Percentiles rank a stretch among this genome's conserved stretches.
These are phyloP conservation scores for Vanessa atalanta DNA, from an alignment of 1,140 invertebrate genomes.

Conservation along the genomic window DNA sequence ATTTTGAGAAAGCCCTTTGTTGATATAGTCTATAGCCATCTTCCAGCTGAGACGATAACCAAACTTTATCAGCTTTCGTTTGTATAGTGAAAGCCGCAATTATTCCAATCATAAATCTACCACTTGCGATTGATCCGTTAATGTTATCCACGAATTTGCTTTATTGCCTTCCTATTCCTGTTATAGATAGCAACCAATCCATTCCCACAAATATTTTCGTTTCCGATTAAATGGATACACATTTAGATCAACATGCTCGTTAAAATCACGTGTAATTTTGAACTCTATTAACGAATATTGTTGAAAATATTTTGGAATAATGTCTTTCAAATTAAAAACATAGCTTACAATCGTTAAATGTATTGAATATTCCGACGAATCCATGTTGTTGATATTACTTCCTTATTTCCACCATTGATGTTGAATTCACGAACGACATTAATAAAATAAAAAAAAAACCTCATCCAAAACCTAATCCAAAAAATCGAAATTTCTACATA, in stretches of 20 bases:
- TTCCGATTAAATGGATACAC: slow-evolving; percentile 14
- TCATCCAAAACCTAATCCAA: too few relatives aligned
- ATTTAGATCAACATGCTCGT: slow-evolving; percentile 1
- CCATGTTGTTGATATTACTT: too few relatives aligned
- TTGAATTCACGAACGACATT: too few relatives aligned
- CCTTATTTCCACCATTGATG: too few relatives aligned
- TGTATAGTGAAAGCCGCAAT: neutral
- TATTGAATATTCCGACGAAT: too few relatives aligned
- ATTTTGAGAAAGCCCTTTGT: too few relatives aligned
- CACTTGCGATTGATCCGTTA: slow-evolving; percentile 43
- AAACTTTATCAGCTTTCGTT: neutral
- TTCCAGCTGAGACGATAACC: too few relatives aligned
- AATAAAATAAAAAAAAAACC: too few relatives aligned
- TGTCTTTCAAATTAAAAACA: neutral
- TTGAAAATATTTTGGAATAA: neutral
- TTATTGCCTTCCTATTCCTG: slow-evolving; percentile 42
- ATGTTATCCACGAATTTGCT: slow-evolving; percentile 36
- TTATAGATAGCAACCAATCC: slow-evolving; percentile 43
- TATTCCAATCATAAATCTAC: slow-evolving; percentile 40
- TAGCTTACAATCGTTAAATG: too few relatives aligned
- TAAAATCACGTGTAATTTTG: neutral
- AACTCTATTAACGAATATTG: neutral
- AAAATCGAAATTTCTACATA: too few relatives aligned
- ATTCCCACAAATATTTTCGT: slow-evolving; percentile 31
- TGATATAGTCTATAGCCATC: too few relatives aligned